phyloP scores from a whole-genome alignment of 2,797 vertebrate genomes.

The Pseudomugil gertrudae region DNA sequence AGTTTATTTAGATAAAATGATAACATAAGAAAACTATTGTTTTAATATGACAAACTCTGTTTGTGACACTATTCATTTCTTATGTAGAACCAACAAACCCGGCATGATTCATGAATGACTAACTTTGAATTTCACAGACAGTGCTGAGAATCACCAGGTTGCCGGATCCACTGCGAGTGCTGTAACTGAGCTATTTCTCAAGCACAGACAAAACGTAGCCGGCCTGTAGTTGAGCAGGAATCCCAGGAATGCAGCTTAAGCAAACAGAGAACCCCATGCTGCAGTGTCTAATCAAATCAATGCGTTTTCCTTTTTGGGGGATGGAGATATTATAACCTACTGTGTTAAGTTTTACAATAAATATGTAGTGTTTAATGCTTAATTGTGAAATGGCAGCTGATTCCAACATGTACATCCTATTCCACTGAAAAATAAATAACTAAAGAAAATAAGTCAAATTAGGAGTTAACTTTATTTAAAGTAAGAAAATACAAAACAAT shows the following conservation, averaged over 20 bases:
- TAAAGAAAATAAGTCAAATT: not conserved
- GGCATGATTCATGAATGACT: constrained; percentile 10
- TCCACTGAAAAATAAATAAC: not conserved
- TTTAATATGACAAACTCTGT: not conserved
- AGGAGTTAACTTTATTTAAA: not conserved
- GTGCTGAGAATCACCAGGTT: constrained; percentile 25
- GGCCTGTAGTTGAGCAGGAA: constrained; percentile 74
- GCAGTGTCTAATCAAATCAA: constrained; percentile 78
- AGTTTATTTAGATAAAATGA: not conserved
- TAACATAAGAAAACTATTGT: not conserved
- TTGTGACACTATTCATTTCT: not conserved
- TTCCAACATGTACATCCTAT: not conserved
- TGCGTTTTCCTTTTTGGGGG: constrained; percentile 59
- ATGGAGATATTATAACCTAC: constrained; percentile 37
- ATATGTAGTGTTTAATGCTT: not conserved
- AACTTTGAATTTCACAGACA: constrained; percentile 1
- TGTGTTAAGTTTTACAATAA: constrained; percentile 32
- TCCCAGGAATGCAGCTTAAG: constrained; percentile 82
- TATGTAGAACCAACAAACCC: not conserved
- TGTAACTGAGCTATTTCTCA: constrained; percentile 55
- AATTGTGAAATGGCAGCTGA: constrained; percentile 1
- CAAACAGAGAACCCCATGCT: constrained; percentile 80
- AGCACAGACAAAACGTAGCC: constrained; percentile 71
- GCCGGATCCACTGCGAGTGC: constrained; percentile 30
- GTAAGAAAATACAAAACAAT: not conserved